phyloP scores from a whole-genome alignment of 2,888 invertebrate species.

The Nemapogon koenigi region DNA sequence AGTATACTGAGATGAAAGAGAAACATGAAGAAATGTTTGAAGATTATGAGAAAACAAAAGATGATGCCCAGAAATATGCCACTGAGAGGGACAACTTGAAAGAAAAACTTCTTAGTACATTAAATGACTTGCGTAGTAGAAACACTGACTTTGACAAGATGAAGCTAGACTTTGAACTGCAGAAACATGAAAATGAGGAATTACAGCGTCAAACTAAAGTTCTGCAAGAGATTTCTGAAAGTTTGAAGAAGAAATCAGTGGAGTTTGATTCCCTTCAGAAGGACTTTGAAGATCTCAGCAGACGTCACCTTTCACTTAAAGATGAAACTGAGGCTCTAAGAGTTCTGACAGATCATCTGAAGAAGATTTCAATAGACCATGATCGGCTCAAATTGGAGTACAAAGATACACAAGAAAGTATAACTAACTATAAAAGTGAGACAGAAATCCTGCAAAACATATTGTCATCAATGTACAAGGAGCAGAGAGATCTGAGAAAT shows the following conservation, averaged over 20 bases:
- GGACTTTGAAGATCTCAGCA: conserved; percentile 37
- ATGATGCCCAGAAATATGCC: conserved; percentile 32
- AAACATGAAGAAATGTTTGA: conserved; percentile 57
- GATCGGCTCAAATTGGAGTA: conserved; percentile 46
- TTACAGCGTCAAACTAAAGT: conserved; percentile 42
- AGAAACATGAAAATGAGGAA: conserved; percentile 48
- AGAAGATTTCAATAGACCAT: conserved; percentile 45
- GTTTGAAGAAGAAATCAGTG: conserved; percentile 39
- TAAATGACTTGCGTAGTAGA: conserved; percentile 41
- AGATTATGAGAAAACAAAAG: conserved; percentile 56
- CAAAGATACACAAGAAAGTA: conserved; percentile 36
- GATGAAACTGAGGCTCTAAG: conserved; percentile 49
- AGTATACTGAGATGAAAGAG: conserved; percentile 56
- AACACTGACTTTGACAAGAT: conserved; percentile 36
- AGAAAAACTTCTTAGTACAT: conserved; percentile 36
- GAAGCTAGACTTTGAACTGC: conserved; percentile 46
- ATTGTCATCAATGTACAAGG: conserved; percentile 57
- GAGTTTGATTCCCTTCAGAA: conserved; percentile 41
- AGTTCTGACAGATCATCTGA: conserved; percentile 43
- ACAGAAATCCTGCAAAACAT: conserved; percentile 49
- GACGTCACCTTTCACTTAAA: conserved; percentile 42
- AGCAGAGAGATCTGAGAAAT: conserved; percentile 72
- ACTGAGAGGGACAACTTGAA: conserved; percentile 41
- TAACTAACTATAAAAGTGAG: conserved; percentile 39
- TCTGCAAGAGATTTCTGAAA: conserved; percentile 44